A percentile compares a stretch with the other conserved stretches of the same genome.
phyloP scores from a whole-genome alignment of 2,888 invertebrate species.

The Drosophila antonietae region DNA sequence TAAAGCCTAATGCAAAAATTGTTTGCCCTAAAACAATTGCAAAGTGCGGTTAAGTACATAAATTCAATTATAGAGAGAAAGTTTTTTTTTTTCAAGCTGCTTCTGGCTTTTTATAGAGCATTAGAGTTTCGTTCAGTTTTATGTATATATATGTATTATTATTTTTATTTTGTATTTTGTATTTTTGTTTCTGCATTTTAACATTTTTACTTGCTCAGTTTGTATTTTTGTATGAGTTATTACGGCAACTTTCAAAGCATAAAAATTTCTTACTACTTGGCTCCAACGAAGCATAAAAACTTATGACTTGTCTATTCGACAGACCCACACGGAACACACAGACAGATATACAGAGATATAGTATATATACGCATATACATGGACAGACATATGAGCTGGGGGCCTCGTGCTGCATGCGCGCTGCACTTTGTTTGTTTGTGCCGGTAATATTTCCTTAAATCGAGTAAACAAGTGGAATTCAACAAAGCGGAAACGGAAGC shows the following conservation, averaged over 20 bases:
- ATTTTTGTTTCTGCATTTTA: constrained; percentile 5
- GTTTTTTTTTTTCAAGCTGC: background rate
- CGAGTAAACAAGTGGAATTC: constrained; percentile 81
- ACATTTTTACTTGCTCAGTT: constrained; percentile 23
- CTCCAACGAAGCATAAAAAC: constrained; percentile 77
- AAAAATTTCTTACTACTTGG: constrained; percentile 77
- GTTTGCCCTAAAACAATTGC: background rate
- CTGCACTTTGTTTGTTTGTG: constrained; percentile 79
- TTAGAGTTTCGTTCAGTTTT: constrained; percentile 12
- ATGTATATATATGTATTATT: background rate
- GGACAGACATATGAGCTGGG: constrained; percentile 34
- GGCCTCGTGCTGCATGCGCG: constrained; percentile 42
- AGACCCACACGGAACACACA: constrained; percentile 18
- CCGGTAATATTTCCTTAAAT: constrained; percentile 81
- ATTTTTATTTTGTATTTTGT: background rate
- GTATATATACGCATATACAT: background rate
- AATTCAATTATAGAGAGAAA: background rate
- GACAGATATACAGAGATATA: background rate
- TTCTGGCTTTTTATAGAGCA: constrained; percentile 24
- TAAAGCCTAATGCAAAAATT: background rate
- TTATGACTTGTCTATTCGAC: constrained; percentile 78
- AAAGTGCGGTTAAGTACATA: background rate
- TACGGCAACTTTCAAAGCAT: constrained; percentile 76
- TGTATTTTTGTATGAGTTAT: constrained; percentile 63
- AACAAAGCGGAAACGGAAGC: constrained; percentile 81